A percentile compares a stretch with the other conserved stretches of the same genome.
Conservation (phyloP, 2,888 invertebrate species). For the Brassicogethes aeneus region DNA sequence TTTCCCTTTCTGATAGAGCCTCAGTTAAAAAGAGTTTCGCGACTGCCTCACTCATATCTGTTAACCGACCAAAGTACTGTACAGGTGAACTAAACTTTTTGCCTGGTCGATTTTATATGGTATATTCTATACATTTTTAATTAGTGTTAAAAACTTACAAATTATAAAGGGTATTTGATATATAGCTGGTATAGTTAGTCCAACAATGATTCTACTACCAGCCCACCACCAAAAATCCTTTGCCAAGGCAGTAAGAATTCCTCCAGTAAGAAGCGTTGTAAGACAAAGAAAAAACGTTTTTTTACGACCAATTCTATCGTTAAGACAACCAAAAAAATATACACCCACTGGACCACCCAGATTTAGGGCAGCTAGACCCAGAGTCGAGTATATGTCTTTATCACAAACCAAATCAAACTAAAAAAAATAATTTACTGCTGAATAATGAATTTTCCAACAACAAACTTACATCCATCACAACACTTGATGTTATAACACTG, state of each 20-base stretch:
- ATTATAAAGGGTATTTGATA: slow-evolving; percentile 94
- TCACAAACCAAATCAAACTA: slow-evolving; percentile 89
- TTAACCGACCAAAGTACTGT: too few relatives aligned
- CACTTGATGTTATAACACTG: slow-evolving; percentile 61
- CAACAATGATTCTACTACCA: slow-evolving; percentile 71
- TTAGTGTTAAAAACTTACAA: slow-evolving; percentile 57
- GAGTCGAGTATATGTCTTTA: slow-evolving; percentile 75
- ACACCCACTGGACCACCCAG: slow-evolving; percentile 86
- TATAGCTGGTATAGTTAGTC: slow-evolving; percentile 83
- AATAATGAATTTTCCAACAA: too few relatives aligned
- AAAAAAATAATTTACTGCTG: slow-evolving; percentile 28
- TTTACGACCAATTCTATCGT: slow-evolving; percentile 80
- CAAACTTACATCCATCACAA: slow-evolving; percentile 70
- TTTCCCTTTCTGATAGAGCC: too few relatives aligned
- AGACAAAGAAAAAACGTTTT: slow-evolving; percentile 80
- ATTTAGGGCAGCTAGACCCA: slow-evolving; percentile 78
- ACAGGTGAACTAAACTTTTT: too few relatives aligned
- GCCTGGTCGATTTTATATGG: too few relatives aligned
- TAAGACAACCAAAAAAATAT: slow-evolving; percentile 75
- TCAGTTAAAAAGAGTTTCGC: too few relatives aligned
- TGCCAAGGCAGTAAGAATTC: slow-evolving; percentile 70
- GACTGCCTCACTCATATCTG: too few relatives aligned
- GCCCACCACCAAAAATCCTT: slow-evolving; percentile 79
- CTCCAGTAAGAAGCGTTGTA: slow-evolving; percentile 70
- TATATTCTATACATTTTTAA: too few relatives aligned